phyloP scores from a whole-genome alignment of 2,113 vertebrate genomes.

The Callipepla squamata region DNA sequence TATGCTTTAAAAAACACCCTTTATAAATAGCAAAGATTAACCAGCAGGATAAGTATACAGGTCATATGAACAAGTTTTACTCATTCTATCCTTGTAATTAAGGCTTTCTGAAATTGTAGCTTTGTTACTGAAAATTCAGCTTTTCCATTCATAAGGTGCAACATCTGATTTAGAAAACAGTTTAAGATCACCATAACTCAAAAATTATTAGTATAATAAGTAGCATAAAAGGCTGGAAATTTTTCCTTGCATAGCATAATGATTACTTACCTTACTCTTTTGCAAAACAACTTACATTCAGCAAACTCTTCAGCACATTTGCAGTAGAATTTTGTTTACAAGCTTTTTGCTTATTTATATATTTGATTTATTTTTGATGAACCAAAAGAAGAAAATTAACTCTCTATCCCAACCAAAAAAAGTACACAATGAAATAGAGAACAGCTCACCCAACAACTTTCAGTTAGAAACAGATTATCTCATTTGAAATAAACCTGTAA shows the following conservation, averaged over 20 bases:
- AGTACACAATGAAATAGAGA: not conserved
- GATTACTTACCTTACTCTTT: not conserved
- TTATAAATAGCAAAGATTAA: constrained; percentile 49
- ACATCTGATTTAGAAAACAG: not conserved
- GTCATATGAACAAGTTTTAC: not conserved
- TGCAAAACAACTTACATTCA: not conserved
- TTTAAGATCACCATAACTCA: not conserved
- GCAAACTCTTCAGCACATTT: not conserved
- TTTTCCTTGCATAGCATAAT: not conserved
- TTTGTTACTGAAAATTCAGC: constrained; percentile 18
- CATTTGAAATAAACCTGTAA: not conserved
- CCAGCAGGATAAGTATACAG: constrained; percentile 11
- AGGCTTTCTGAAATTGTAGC: constrained; percentile 9
- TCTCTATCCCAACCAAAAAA: not conserved
- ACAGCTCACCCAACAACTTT: not conserved
- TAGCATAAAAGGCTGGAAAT: not conserved
- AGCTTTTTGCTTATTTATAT: too few relatives aligned
- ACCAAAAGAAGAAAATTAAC: not conserved
- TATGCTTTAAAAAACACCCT: constrained; percentile 42
- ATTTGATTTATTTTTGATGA: not conserved
- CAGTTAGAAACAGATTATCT: not conserved
- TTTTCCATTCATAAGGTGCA: constrained; percentile 45
- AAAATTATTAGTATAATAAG: not conserved
- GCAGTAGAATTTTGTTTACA: not conserved
- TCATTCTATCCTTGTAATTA: constrained; percentile 5